Evolutionary conservation across 2,113 vertebrate species (phyloP).

Genomic region (Passer domesticus): DNA sequence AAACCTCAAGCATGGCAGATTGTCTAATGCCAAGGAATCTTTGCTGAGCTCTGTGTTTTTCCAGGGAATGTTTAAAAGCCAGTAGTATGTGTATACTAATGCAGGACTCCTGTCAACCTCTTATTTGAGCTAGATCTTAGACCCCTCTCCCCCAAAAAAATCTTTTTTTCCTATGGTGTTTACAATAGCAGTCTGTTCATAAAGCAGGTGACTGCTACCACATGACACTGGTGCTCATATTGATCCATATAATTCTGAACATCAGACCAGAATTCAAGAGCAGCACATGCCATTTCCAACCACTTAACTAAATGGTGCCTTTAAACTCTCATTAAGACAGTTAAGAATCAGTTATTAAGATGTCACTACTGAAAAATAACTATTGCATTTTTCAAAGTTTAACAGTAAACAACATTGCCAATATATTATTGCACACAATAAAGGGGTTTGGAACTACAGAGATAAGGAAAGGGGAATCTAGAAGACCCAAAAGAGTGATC

Average conservation of each 20-base stretch:
- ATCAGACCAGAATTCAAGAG: not conserved
- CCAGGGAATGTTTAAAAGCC: constrained; percentile 5
- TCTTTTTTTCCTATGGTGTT: not conserved
- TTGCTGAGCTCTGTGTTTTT: not conserved
- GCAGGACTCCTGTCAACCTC: not conserved
- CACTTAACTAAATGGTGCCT: constrained; percentile 13
- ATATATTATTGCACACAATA: constrained; percentile 69
- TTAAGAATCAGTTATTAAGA: constrained; percentile 49
- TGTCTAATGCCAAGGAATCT: not conserved
- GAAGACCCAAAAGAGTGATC: constrained; percentile 94
- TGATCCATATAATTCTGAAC: not conserved
- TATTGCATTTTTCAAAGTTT: constrained; percentile 60
- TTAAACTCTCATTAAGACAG: constrained; percentile 29
- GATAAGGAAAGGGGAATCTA: constrained; percentile 61
- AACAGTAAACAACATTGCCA: constrained; percentile 69
- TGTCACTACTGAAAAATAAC: constrained; percentile 63
- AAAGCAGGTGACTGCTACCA: constrained; percentile 17
- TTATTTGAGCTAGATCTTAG: not conserved
- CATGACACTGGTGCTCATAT: not conserved
- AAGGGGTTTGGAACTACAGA: constrained; percentile 60
- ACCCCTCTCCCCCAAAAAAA: accelerated
- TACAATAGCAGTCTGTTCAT: not conserved
- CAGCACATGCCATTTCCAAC: not conserved
- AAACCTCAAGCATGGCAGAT: not conserved
- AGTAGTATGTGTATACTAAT: not conserved